Evolutionary conservation across 2,888 invertebrate species (phyloP).

Genomic region (Polia nebulosa): DNA sequence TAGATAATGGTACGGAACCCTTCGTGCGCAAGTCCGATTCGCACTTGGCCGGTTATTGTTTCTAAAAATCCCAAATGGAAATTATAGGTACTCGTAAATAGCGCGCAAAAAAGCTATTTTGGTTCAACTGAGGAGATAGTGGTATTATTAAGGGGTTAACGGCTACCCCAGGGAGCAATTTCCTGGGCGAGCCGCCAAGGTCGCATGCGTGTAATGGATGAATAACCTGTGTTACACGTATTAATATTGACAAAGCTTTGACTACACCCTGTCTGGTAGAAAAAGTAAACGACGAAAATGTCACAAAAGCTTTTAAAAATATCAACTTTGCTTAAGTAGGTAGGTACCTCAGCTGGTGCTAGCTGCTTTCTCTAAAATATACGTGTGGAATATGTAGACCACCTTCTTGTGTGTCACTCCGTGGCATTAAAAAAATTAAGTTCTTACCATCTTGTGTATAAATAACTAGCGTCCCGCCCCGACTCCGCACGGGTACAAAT

Average conservation of each 20-base stretch:
- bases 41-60: too few species aligned
- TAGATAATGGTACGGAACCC: too few species aligned
- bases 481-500: too few species aligned
- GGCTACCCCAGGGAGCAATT: slow-evolving; percentile 77
- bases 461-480: too few species aligned
- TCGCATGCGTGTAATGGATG: slow-evolving; percentile 65
- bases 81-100: slow-evolving; percentile 33
- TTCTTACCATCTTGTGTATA: too few species aligned
- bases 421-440: background rate
- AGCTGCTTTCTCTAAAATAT: background rate
- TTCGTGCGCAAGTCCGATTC: too few species aligned
- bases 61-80: slow-evolving; percentile 10
- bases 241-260: slow-evolving; percentile 53
- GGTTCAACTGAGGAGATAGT: slow-evolving; percentile 56
- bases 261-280: slow-evolving; percentile 19
- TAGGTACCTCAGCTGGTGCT: background rate
- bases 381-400: too few species aligned
- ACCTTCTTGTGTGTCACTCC: too few species aligned
- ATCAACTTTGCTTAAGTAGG: background rate
- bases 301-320: slow-evolving; percentile 1
- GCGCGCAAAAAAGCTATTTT: slow-evolving; percentile 55
- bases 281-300: background rate
- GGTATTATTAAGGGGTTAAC: slow-evolving; percentile 72
- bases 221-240: slow-evolving; percentile 36
- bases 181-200: slow-evolving; percentile 72